Evolutionary conservation across 2,797 vertebrate genomes (phyloP).

Genomic region (Odontamblyopus lacepedii): DNA sequence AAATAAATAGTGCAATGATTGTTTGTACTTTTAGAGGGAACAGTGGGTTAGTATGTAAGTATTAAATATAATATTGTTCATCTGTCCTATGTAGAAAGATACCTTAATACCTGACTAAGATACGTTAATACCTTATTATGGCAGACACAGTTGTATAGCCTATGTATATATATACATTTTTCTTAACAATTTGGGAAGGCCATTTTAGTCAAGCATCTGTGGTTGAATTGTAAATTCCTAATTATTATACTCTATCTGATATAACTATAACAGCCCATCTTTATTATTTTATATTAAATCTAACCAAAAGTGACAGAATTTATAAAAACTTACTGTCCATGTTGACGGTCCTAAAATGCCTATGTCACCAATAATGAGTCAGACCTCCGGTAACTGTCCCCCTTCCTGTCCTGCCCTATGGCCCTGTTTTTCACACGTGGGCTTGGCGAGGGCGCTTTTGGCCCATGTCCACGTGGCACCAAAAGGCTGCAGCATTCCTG

Average conservation of each 20-base stretch:
- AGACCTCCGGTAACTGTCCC: slow-evolving; percentile 16
- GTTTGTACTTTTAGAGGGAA: too few relatives aligned
- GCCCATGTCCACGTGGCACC: slow-evolving; percentile 93
- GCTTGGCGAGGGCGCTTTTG: slow-evolving; percentile 87
- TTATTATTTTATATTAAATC: not conserved
- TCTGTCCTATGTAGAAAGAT: too few relatives aligned
- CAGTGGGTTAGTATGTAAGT: too few relatives aligned
- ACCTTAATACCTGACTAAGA: too few relatives aligned
- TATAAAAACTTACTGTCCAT: not conserved
- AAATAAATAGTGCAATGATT: not conserved
- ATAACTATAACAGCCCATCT: not conserved
- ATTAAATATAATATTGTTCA: too few relatives aligned
- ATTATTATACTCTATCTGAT: too few relatives aligned
- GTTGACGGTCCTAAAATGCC: not conserved
- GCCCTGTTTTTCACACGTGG: slow-evolving; percentile 69
- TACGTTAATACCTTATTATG: too few relatives aligned
- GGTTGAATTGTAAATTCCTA: not conserved
- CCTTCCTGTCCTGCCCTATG: slow-evolving; percentile 45
- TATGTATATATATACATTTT: too few relatives aligned
- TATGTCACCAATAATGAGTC: slow-evolving; percentile 4
- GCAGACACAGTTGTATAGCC: too few relatives aligned
- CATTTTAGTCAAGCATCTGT: not conserved
- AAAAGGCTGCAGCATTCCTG: slow-evolving; percentile 95
- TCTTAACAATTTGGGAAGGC: too few relatives aligned
- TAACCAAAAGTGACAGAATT: not conserved